A percentile compares a stretch with the other conserved stretches of the same genome.
Evolutionary conservation across 2,113 vertebrate species (phyloP).

Genomic region (Promerops cafer): DNA sequence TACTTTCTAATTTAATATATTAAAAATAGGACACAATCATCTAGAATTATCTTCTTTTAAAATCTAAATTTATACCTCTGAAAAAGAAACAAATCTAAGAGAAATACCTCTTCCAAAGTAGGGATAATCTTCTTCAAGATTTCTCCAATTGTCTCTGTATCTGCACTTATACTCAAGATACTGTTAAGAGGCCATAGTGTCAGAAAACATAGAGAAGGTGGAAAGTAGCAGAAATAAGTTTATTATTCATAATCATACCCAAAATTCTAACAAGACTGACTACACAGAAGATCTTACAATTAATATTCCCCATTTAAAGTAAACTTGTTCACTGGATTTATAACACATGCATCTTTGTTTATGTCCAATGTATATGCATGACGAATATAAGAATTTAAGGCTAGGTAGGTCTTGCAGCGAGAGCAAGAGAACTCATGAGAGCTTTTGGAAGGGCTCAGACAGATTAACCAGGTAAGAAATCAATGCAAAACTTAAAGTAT

Average conservation of each 20-base stretch:
- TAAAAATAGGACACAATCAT: neutral
- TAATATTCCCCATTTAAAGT: constrained; percentile 72
- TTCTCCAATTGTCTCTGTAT: constrained; percentile 94
- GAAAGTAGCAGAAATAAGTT: constrained; percentile 56
- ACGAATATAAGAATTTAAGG: constrained; percentile 52
- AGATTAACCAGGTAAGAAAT: constrained; percentile 78
- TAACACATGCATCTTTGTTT: constrained; percentile 79
- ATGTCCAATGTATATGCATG: constrained; percentile 70
- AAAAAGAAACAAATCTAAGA: neutral
- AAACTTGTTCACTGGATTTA: constrained; percentile 66
- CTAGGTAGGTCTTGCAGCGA: constrained; percentile 70
- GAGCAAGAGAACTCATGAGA: constrained; percentile 52
- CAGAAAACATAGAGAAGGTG: constrained; percentile 72
- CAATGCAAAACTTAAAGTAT: constrained; percentile 68
- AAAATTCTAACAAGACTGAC: constrained; percentile 23
- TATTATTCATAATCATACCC: constrained; percentile 30
- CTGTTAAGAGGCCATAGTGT: constrained; percentile 76
- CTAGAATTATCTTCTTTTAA: neutral
- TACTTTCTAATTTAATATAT: neutral
- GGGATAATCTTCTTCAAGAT: constrained; percentile 98
- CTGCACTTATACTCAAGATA: constrained; percentile 97
- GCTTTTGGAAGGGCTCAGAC: constrained; percentile 79
- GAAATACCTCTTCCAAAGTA: constrained; percentile 92
- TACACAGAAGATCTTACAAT: constrained; percentile 59
- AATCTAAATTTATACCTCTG: neutral